These are phyloP conservation scores for Zingel zingel DNA, from an alignment of 2,113 vertebrate species.

Conservation along the genomic window DNA sequence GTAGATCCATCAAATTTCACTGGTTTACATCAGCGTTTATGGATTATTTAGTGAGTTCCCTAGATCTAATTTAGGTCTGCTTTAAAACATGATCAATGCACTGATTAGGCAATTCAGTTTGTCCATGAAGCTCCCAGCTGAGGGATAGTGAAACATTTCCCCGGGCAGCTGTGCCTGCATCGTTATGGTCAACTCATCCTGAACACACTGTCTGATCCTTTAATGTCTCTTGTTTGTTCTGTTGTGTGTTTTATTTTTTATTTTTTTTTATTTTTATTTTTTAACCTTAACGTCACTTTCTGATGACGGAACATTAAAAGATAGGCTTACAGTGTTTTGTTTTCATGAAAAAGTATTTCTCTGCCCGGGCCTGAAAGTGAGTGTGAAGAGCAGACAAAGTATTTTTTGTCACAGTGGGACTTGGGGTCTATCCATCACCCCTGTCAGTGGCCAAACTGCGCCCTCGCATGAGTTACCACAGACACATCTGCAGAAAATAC, in stretches of 20 bases:
- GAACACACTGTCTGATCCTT: conserved; percentile 19
- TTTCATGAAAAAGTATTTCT: conserved; percentile 29
- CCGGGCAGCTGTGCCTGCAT: conserved; percentile 52
- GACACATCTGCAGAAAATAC: conserved; percentile 93
- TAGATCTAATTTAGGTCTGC: conserved; percentile 58
- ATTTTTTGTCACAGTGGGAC: conserved; percentile 58
- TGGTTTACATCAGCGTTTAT: conserved; percentile 32
- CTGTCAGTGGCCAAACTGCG: conserved; percentile 74
- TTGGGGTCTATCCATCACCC: conserved; percentile 83
- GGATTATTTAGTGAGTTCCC: conserved; percentile 42
- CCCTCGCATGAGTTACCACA: conserved; percentile 82
- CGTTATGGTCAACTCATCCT: conserved; percentile 36
- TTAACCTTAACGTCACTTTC: background rate
- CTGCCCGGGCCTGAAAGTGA: conserved; percentile 8
- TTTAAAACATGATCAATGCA: conserved; percentile 62
- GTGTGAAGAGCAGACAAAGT: conserved; percentile 51
- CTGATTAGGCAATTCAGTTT: conserved; percentile 55
- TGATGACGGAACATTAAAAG: conserved; percentile 33
- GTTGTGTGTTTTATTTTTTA: background rate
- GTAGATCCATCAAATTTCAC: background rate
- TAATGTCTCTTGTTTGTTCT: conserved; percentile 19
- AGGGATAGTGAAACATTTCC: conserved; percentile 32
- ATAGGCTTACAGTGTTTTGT: conserved; percentile 36
- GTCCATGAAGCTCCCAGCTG: conserved; percentile 42
- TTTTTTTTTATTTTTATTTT: too few relatives aligned